Conservation (phyloP, 92 coral and sea anemone species). For the Actinernus sp. region DNA sequence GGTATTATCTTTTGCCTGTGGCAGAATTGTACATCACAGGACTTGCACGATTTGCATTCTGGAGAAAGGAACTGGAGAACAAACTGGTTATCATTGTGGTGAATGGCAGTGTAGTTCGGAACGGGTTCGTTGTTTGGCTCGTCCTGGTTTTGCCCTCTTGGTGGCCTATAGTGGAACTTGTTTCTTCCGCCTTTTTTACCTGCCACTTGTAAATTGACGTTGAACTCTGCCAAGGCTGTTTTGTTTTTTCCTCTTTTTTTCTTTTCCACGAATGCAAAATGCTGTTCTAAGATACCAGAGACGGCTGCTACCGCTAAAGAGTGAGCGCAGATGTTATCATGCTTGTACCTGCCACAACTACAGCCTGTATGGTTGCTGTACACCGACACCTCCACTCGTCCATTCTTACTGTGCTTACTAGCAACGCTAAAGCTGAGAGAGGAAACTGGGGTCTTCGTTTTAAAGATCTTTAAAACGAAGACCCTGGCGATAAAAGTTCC, state of each 20-base stretch:
- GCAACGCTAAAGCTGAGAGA: conserved; percentile 39
- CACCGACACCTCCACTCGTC: conserved; percentile 34
- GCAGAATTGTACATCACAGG: conserved; percentile 28
- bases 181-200: conserved; percentile 11
- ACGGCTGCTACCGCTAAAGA: conserved; percentile 40
- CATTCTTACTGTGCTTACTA: conserved; percentile 38
- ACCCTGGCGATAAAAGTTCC: too few relatives aligned
- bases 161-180: conserved; percentile 5
- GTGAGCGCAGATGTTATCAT: conserved; percentile 42
- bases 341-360: conserved; percentile 41
- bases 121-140: too few relatives aligned
- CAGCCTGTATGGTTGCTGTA: conserved; percentile 32
- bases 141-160: too few relatives aligned
- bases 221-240: background rate
- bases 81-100: conserved; percentile 54
- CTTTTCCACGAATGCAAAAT: conserved; percentile 26
- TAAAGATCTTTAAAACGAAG: too few relatives aligned
- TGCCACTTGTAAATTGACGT: conserved; percentile 7
- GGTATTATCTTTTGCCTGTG: conserved; percentile 39
- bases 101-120: too few relatives aligned
- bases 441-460: too few relatives aligned
- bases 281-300: conserved; percentile 15
- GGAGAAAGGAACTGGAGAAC: conserved; percentile 40
- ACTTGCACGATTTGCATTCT: conserved; percentile 26
- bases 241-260: conserved; percentile 6